Evolutionary conservation across 2,113 vertebrate species (phyloP).

Genomic region (Cromileptes altivelis): DNA sequence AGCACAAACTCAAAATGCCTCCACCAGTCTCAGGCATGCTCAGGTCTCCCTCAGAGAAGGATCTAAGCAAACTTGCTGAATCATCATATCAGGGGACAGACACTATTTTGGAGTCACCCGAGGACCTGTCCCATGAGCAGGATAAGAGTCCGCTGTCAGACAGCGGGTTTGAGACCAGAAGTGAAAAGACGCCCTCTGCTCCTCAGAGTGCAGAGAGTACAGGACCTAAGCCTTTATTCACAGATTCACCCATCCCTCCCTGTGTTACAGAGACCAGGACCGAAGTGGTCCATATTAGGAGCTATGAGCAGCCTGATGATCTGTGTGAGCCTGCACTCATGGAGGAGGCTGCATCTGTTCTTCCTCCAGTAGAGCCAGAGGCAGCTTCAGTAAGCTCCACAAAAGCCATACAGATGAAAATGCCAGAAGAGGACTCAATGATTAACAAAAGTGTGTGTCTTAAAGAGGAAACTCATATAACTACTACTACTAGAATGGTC

Average conservation of each 20-base stretch:
- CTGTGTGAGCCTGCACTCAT: constrained; percentile 82
- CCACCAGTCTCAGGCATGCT: constrained; percentile 91
- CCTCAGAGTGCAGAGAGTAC: constrained; percentile 98
- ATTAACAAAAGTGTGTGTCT: constrained; percentile 93
- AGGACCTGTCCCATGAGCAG: constrained; percentile 97
- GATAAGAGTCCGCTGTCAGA: constrained; percentile 99
- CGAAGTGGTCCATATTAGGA: constrained; percentile 94
- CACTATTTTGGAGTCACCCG: constrained; percentile 95
- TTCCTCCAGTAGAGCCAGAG: constrained; percentile 86
- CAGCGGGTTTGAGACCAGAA: constrained; percentile 98
- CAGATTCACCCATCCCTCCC: constrained; percentile 95
- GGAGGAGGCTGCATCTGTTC: constrained; percentile 83
- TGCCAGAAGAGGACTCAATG: constrained; percentile 90
- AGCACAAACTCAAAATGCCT: constrained; percentile 99
- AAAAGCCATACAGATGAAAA: constrained; percentile 92
- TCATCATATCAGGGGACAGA: constrained; percentile 94
- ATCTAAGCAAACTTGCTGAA: constrained; percentile 96
- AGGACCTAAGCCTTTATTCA: constrained; percentile 96
- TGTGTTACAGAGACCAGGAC: constrained; percentile 96
- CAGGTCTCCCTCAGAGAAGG: constrained; percentile 96
- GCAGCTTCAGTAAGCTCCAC: constrained; percentile 84
- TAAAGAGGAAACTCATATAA: constrained; percentile 98
- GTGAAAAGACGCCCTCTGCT: constrained; percentile 98
- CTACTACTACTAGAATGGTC: constrained; percentile 95
- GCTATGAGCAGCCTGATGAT: constrained; percentile 92